phyloP scores from a whole-genome alignment of 2,797 vertebrate genomes.

The Takifugu rubripes region DNA sequence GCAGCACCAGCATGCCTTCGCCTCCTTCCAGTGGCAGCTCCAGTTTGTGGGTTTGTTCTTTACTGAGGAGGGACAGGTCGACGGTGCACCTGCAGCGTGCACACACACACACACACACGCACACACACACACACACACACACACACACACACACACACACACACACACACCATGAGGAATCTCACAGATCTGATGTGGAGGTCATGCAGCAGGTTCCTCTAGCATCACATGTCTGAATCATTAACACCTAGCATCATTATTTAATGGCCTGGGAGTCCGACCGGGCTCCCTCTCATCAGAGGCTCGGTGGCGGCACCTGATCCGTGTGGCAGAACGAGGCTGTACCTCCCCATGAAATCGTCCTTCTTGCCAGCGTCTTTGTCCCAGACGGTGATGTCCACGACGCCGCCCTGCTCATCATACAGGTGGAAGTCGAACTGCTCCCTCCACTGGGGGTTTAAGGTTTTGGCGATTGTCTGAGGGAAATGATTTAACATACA shows the following conservation, averaged over 20 bases:
- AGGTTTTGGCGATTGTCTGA: constrained; percentile 90
- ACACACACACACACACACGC: constrained; percentile 21
- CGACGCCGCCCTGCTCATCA: constrained; percentile 87
- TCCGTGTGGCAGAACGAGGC: too few species aligned
- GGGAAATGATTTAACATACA: background rate
- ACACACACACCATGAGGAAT: background rate
- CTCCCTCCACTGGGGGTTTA: constrained; percentile 96
- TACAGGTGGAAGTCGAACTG: constrained; percentile 98
- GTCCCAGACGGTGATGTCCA: constrained; percentile 96
- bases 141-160: background rate
- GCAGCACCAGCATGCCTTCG: constrained; percentile 85
- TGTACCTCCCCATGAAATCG: constrained; percentile 95
- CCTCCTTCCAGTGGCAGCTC: constrained; percentile 88
- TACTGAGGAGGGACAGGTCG: constrained; percentile 85
- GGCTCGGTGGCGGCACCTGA: too few species aligned
- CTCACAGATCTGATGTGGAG: too few species aligned
- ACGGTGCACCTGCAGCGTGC: constrained; percentile 84
- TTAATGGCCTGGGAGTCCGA: background rate
- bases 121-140: background rate
- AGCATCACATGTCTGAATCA: too few species aligned
- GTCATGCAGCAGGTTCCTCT: too few species aligned
- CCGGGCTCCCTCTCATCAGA: background rate
- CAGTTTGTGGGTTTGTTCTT: constrained; percentile 93
- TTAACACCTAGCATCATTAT: too few species aligned
- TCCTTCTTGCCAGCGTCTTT: constrained; percentile 93